phyloP scores from a whole-genome alignment of 2,797 vertebrate genomes.

The Miichthys miiuy region DNA sequence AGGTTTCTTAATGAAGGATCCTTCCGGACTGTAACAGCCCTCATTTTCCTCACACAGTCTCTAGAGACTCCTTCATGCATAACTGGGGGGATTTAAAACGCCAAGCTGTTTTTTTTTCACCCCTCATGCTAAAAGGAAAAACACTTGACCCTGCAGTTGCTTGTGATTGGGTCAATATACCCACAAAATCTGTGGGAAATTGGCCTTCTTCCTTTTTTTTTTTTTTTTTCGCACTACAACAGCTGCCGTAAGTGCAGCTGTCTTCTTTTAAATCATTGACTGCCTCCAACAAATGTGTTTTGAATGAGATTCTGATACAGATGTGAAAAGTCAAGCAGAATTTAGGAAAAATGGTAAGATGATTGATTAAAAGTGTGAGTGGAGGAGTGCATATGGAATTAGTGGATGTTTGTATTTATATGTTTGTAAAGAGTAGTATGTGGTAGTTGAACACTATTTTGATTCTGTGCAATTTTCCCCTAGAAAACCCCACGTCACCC shows the following conservation, averaged over 20 bases:
- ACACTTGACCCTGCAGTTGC: conserved; percentile 40
- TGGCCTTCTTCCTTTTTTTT: conserved; percentile 14
- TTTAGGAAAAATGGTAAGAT: conserved; percentile 58
- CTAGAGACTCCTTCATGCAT: conserved; percentile 51
- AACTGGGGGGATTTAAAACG: conserved; percentile 61
- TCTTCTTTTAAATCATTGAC: conserved; percentile 64
- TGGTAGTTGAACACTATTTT: conserved; percentile 77
- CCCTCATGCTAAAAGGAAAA: conserved; percentile 36
- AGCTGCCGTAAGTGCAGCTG: conserved; percentile 56
- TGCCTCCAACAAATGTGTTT: conserved; percentile 71
- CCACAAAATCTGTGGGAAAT: conserved; percentile 46
- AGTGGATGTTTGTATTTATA: conserved; percentile 78
- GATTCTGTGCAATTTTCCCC: conserved; percentile 85
- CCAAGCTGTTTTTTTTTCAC: conserved; percentile 40
- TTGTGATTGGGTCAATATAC: conserved; percentile 42
- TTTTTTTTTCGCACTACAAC: conserved; percentile 66
- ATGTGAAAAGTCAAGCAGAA: conserved; percentile 53
- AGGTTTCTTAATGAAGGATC: conserved; percentile 72
- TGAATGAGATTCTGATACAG: conserved; percentile 63
- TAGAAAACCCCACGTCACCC: conserved; percentile 63
- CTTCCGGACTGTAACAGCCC: conserved; percentile 74
- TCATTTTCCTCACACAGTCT: conserved; percentile 49
- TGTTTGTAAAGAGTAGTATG: conserved; percentile 71
- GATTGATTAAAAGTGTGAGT: conserved; percentile 62
- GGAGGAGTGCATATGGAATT: conserved; percentile 61